Percentiles rank a stretch among this genome's conserved stretches.
phyloP scores from a whole-genome alignment of 2,113 vertebrate species.

The Phoenicopterus ruber region DNA sequence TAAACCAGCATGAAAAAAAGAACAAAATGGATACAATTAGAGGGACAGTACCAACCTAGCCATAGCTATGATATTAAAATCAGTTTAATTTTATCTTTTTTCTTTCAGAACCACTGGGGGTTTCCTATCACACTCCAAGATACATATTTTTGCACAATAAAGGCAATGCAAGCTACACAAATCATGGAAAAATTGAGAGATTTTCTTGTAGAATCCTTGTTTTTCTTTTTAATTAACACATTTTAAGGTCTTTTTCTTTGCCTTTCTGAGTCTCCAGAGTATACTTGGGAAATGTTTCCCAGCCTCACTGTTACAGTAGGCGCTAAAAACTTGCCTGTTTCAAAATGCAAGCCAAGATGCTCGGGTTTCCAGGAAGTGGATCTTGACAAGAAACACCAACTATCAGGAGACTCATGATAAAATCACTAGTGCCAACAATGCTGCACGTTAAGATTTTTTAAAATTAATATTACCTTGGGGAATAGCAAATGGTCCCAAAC shows the following conservation, averaged over 20 bases:
- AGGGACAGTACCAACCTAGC: not conserved
- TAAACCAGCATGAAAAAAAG: not conserved
- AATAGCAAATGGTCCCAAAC: not conserved
- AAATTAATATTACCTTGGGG: slow-evolving; percentile 1
- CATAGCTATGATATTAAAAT: not conserved
- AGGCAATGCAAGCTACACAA: not conserved
- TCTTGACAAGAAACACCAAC: slow-evolving; percentile 22
- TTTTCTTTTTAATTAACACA: slow-evolving; percentile 25
- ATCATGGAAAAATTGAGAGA: not conserved
- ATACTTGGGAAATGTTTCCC: not conserved
- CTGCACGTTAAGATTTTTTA: not conserved
- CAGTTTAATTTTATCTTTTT: not conserved
- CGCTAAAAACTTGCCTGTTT: not conserved
- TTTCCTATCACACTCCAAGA: not conserved
- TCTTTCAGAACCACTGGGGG: not conserved
- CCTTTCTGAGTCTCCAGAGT: not conserved
- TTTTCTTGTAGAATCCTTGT: not conserved
- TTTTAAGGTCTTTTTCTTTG: not conserved
- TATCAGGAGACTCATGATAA: slow-evolving; percentile 22
- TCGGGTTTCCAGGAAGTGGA: slow-evolving; percentile 10
- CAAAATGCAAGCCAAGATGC: slow-evolving; percentile 28
- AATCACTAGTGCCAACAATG: slow-evolving; percentile 15
- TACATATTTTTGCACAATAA: not conserved
- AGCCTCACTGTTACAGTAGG: not conserved
- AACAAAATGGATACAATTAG: not conserved